Base-by-base conservation (phyloP, 2,888 invertebrate genomes). In the Drosophila niveifrons region DNA sequence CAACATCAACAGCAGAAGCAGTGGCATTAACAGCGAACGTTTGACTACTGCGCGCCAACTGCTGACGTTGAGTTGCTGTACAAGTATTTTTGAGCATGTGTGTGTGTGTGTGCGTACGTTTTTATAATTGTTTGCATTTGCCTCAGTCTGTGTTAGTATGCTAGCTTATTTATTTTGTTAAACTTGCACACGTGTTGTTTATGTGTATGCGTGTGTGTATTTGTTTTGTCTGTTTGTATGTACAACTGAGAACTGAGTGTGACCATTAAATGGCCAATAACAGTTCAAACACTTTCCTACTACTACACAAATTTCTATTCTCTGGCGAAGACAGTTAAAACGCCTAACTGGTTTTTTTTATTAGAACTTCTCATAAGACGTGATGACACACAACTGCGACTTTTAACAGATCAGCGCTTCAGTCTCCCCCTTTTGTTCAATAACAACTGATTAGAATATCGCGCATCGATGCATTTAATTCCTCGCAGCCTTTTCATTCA, bases 11-110 rank as follows among this genome's bases (percentile, higher is more conserved):
- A 64, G 3, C 44, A 63, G 55, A 17, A 13, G 34, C 52, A 53
- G 17, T 39, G 2, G 29, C 29, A 51, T 28, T 29, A 43, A 43
- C 31, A 56, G 43, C 31, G 8, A 43, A 41, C 34, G 47, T 9
- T 53, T 36, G 63, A 51, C 57, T 63, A 66, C 66, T 72, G 72
- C 78, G 78, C 78, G 80, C 80, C 76, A 80, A 80, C 75, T 72
- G 80, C 67, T 72, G 76, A 65, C 76, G 75, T 65, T 70, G 64
- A 59, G 52, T 62, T 59, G 58, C 41, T 65, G 61, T 36, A 36
- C 29, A 9, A 36, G 23, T n/a, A n/a, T 29, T 10, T 17, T 1
- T 53, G 8, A 18, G 10, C 15, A 28, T 36, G 13, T 58, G 29
- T 29, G 34, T 58, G 31, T 61, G 31, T 56, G 15, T 31, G 48